Evolutionary conservation across 1,140 invertebrate species (phyloP).

Genomic region (Solenopsis invicta): DNA sequence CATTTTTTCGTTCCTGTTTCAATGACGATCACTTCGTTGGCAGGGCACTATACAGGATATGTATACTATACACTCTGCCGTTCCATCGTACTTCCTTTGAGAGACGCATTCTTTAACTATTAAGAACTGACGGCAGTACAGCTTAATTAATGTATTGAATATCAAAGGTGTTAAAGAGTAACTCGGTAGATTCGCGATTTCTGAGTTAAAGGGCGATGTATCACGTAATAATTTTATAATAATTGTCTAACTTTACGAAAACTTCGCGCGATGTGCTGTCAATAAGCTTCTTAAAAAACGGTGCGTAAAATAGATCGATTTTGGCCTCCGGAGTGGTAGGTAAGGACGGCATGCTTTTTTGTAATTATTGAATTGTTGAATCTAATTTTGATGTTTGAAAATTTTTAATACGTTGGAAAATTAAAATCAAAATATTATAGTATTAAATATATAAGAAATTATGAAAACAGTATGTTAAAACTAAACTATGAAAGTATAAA

Average conservation of each 20-base stretch:
- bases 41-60: neutral
- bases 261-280: neutral
- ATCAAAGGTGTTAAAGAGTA: conserved; percentile 1
- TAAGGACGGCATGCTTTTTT: too few species aligned
- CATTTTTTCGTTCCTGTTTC: conserved; percentile 25
- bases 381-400: too few species aligned
- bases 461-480: too few species aligned
- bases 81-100: conserved; percentile 28
- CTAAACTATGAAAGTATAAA: too few species aligned
- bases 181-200: neutral
- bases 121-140: neutral
- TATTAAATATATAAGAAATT: too few species aligned
- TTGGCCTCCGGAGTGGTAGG: too few species aligned
- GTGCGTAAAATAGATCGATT: too few species aligned
- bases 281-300: neutral
- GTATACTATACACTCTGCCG: too few species aligned
- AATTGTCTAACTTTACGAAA: neutral
- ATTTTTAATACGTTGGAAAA: too few species aligned
- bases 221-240: neutral
- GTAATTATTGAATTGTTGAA: too few species aligned
- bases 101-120: neutral
- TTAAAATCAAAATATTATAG: too few species aligned
- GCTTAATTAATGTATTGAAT: conserved; percentile 17
- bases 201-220: neutral
- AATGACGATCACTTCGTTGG: neutral